Conservation (phyloP, 2,888 invertebrate species). For the Drosophila mimetica region DNA sequence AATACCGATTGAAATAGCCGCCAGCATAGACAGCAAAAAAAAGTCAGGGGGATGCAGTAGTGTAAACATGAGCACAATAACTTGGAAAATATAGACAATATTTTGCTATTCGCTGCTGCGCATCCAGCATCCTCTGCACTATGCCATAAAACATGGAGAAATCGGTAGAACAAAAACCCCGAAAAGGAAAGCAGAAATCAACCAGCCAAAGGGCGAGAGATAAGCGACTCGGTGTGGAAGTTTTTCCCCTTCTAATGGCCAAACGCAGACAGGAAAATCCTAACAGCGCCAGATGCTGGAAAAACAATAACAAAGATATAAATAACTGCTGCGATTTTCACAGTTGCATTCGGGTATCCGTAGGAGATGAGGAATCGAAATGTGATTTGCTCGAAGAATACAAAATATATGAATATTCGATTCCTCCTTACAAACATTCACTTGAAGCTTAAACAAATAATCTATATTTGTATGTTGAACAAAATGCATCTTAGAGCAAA, state of each 20-base stretch:
- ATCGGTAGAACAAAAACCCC: conserved; percentile 27
- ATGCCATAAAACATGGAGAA: conserved; percentile 36
- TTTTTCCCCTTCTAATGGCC: conserved; percentile 31
- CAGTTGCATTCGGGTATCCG: conserved; percentile 13
- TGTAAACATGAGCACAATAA: conserved; percentile 62
- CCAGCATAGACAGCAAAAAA: conserved; percentile 16
- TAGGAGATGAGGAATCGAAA: conserved; percentile 12
- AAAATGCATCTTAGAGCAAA: too few species aligned
- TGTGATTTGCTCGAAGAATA: conserved; percentile 15
- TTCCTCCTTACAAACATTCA: conserved; percentile 12
- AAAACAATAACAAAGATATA: conserved; percentile 39
- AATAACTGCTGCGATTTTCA: conserved; percentile 28
- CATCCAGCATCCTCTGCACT: conserved; percentile 10
- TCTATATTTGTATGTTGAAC: not conserved
- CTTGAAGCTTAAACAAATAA: not conserved
- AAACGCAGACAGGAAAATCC: conserved; percentile 30
- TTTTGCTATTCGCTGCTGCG: conserved; percentile 31
- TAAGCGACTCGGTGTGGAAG: conserved; percentile 17
- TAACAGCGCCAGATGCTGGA: conserved; percentile 30
- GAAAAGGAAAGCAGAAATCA: conserved; percentile 11
- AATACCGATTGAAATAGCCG: conserved; percentile 33
- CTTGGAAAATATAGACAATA: conserved; percentile 65
- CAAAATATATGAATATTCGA: conserved; percentile 17
- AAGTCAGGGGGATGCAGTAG: conserved; percentile 1
- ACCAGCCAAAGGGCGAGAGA: conserved; percentile 16